phyloP scores from a whole-genome alignment of 2,888 invertebrate species.

The Congeria kusceri region DNA sequence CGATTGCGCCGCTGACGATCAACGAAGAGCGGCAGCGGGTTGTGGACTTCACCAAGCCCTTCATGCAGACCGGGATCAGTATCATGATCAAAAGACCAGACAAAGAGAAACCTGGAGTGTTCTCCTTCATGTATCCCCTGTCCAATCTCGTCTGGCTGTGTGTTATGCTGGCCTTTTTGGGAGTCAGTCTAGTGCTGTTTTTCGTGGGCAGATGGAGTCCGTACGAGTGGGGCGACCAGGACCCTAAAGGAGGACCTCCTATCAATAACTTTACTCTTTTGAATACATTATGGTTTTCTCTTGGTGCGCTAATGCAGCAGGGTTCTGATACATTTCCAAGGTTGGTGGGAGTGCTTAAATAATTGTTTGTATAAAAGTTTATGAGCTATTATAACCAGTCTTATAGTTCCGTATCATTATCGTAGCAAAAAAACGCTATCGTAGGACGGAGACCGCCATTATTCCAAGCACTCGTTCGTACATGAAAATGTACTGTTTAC shows the following conservation, averaged over 20 bases:
- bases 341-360: conserved; percentile 86
- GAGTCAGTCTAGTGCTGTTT: conserved; percentile 98
- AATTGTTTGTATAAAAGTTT: neutral
- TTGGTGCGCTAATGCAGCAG: conserved; percentile 99
- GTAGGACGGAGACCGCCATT: neutral
- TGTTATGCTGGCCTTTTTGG: conserved; percentile 94
- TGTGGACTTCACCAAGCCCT: conserved; percentile 99
- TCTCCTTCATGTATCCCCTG: conserved; percentile 98
- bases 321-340: conserved; percentile 98
- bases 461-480: conserved; percentile 23
- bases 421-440: too few relatives aligned
- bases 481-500: conserved; percentile 29
- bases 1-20: conserved; percentile 97
- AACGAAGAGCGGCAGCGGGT: conserved; percentile 96
- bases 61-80: conserved; percentile 97
- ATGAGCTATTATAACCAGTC: neutral
- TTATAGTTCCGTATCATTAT: too few relatives aligned
- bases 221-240: conserved; percentile 92
- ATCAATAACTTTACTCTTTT: conserved; percentile 92
- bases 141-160: conserved; percentile 96
- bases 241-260: conserved; percentile 60
- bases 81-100: conserved; percentile 98
- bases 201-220: conserved; percentile 98
- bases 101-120: conserved; percentile 97
- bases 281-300: conserved; percentile 98